Evolutionary conservation across 2,113 vertebrate species (phyloP).

Genomic region (Taxidea taxus): DNA sequence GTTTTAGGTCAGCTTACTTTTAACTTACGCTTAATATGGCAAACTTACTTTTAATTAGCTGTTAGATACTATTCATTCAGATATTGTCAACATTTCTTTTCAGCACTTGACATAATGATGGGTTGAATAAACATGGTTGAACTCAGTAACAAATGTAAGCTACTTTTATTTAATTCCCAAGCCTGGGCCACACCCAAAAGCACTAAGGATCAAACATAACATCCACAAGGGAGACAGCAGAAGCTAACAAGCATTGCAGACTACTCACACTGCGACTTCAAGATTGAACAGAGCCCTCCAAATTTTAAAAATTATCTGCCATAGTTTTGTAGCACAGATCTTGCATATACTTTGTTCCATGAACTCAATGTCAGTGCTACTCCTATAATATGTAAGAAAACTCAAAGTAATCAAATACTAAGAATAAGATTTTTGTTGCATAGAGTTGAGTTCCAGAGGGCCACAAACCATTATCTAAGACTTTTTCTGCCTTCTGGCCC

Average conservation of each 20-base stretch:
- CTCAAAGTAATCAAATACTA: not conserved
- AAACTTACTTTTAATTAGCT: slow-evolving; percentile 14
- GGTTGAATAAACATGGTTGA: not conserved
- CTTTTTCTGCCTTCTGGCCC: not conserved
- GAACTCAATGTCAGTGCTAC: not conserved
- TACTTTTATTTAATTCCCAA: slow-evolving; percentile 25
- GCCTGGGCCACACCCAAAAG: not conserved
- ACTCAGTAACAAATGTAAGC: slow-evolving; percentile 1
- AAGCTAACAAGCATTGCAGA: not conserved
- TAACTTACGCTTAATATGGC: not conserved
- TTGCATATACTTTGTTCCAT: not conserved
- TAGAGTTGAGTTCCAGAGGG: not conserved
- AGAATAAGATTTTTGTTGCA: not conserved
- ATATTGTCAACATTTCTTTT: not conserved
- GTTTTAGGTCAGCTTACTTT: not conserved
- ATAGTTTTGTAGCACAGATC: not conserved
- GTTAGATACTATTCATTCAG: not conserved
- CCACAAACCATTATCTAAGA: not conserved
- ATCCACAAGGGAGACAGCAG: not conserved
- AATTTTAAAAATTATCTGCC: not conserved
- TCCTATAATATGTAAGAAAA: not conserved
- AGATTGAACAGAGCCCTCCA: not conserved
- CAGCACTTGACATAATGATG: not conserved
- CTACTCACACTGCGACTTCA: not conserved
- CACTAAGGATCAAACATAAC: not conserved